phyloP scores from a whole-genome alignment of 2,113 vertebrate species.

The Grammomys dolichurus region DNA sequence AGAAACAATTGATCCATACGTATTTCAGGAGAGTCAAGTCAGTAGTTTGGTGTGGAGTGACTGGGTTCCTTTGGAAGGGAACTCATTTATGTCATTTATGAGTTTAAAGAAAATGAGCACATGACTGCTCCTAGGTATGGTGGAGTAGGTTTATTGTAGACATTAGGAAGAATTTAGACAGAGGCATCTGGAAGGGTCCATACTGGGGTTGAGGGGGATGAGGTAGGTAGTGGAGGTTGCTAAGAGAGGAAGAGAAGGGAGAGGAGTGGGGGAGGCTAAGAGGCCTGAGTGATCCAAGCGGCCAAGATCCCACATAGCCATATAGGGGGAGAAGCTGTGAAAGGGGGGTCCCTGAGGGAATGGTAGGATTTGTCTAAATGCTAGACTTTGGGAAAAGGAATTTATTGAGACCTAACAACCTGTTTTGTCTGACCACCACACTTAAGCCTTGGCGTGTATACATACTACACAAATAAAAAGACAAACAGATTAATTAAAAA shows the following conservation, averaged over 20 bases:
- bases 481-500: not conserved
- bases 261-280: not conserved
- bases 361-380: not conserved
- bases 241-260: not conserved
- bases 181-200: not conserved
- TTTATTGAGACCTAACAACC: not conserved
- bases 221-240: not conserved
- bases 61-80: not conserved
- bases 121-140: not conserved
- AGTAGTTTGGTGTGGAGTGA: not conserved
- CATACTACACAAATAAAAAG: not conserved
- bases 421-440: not conserved
- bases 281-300: not conserved
- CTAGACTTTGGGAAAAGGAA: not conserved
- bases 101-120: not conserved
- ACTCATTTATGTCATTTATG: not conserved
- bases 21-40: not conserved
- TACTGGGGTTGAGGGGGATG: not conserved
- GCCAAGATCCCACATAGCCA: not conserved
- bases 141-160: not conserved
- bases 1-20: not conserved
- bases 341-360: not conserved
- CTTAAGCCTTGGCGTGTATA: no score
- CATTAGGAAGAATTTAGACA: not conserved
- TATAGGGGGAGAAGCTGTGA: not conserved